Conservation (phyloP, 2,888 invertebrate genomes). For the Leucophora obtusa region DNA sequence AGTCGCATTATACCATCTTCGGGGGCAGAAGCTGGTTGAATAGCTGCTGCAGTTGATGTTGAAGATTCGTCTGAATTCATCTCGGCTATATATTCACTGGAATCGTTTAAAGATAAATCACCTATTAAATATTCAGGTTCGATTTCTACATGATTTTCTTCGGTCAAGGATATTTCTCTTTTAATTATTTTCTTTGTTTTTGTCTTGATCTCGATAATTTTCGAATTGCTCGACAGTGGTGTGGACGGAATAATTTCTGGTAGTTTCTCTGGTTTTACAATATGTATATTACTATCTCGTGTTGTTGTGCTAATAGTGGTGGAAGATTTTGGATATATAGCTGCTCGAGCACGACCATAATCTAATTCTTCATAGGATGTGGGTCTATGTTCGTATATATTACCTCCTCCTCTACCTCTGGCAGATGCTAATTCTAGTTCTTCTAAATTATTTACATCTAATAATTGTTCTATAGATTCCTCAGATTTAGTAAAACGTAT, state of each 20-base stretch:
- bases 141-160: slow-evolving; percentile 73
- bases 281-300: slow-evolving; percentile 77
- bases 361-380: slow-evolving; percentile 62
- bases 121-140: slow-evolving; percentile 77
- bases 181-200: slow-evolving; percentile 70
- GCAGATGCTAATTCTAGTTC: slow-evolving; percentile 27
- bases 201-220: slow-evolving; percentile 78
- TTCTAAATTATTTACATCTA: slow-evolving; percentile 30
- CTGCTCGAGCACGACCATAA: slow-evolving; percentile 53
- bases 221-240: slow-evolving; percentile 76
- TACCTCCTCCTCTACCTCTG: slow-evolving; percentile 4
- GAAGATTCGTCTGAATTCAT: slow-evolving; percentile 62
- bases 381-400: slow-evolving; percentile 43
- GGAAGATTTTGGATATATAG: slow-evolving; percentile 59
- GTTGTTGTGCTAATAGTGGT: slow-evolving; percentile 67
- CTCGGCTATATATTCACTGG: slow-evolving; percentile 61
- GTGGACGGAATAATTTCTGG: slow-evolving; percentile 76
- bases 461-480: not conserved
- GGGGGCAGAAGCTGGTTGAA: slow-evolving; percentile 18
- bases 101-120: slow-evolving; percentile 65
- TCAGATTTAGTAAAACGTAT: slow-evolving; percentile 7
- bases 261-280: slow-evolving; percentile 76
- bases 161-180: slow-evolving; percentile 70
- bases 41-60: slow-evolving; percentile 52
- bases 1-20: slow-evolving; percentile 68